These are phyloP conservation scores for Odocoileus hemionus DNA, from an alignment of 2,113 vertebrate species.

Conservation along the genomic window DNA sequence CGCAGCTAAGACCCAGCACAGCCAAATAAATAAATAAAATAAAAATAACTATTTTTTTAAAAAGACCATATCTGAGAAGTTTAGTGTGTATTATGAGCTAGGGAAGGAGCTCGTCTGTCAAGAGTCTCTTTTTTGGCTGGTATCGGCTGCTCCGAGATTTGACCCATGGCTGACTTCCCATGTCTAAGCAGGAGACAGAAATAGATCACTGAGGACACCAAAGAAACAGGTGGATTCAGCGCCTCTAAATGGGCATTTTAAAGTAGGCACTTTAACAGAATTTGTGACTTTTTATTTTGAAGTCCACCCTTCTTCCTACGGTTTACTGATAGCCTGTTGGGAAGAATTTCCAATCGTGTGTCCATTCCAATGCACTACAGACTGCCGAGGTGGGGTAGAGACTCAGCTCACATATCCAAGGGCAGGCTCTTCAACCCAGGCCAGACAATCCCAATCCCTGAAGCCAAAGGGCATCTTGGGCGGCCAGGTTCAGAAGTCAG, in stretches of 20 bases:
- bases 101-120: not conserved
- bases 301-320: not conserved
- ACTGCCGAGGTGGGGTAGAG: fast-evolving
- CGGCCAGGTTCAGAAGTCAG: not conserved
- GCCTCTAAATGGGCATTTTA: not conserved
- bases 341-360: not conserved
- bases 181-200: not conserved
- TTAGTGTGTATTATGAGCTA: no score
- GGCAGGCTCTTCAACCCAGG: not conserved
- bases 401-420: not conserved
- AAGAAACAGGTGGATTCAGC: not conserved
- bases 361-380: not conserved
- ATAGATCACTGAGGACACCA: not conserved
- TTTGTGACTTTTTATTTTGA: not conserved
- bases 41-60: not conserved
- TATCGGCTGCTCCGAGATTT: not conserved
- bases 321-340: not conserved
- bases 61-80: not conserved
- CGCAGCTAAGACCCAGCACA: not conserved
- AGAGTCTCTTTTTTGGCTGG: not conserved
- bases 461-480: not conserved
- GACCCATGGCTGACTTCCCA: not conserved
- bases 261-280: not conserved
- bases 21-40: not conserved
- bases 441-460: not conserved